Base-by-base conservation (phyloP, 2,113 vertebrate genomes). In the Dascyllus trimaculatus region DNA sequence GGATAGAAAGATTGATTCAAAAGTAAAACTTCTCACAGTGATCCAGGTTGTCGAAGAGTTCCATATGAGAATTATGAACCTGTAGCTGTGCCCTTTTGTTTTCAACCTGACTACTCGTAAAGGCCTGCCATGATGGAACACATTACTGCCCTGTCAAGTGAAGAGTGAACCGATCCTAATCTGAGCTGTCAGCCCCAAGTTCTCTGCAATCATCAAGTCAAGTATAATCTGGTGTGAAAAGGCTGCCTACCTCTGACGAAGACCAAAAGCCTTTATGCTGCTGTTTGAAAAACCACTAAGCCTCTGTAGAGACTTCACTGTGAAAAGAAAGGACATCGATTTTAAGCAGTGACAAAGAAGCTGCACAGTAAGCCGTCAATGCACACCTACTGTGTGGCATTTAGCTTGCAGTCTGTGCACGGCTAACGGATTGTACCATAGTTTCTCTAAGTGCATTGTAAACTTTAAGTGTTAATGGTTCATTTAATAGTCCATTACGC, bases 161-260 rank as follows among this genome's bases (percentile, higher is more conserved):
- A 29, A n/a, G 53, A 52, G 24, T n/a, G 54, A 18, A 10, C 26
- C 13, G 51, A 73, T 78, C 61, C 35, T 43, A 14, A 76, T 76
- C 62, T 22, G 11, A 78, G 58, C 59, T 70, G 74, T 73, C 68
- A 60, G 35, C 25, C 7, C 15, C 15, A 35, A 32, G 15, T 80
- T 62, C 66, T 48, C 49, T 35, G 32, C 24, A 46, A 59, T 73
- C 72, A 62, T 58, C 57, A 38, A 68, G 26, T 72, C 67, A 40
- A 25, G 15, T 21, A 59, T 68, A 81, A 81, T 72, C 62, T 45
- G 66, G 9, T 65, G 29, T 80, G 54, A 80, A 80, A 75, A 56
- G 71, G 65, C 75, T 57, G 58, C 15, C 3, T 15, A 13, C 53
- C 64, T 60, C 48, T 26, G 40, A 57, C 21, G 52, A 24, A 29